Evolutionary conservation across 2,797 vertebrate species (phyloP).

Genomic region (Corythornis leucogaster): DNA sequence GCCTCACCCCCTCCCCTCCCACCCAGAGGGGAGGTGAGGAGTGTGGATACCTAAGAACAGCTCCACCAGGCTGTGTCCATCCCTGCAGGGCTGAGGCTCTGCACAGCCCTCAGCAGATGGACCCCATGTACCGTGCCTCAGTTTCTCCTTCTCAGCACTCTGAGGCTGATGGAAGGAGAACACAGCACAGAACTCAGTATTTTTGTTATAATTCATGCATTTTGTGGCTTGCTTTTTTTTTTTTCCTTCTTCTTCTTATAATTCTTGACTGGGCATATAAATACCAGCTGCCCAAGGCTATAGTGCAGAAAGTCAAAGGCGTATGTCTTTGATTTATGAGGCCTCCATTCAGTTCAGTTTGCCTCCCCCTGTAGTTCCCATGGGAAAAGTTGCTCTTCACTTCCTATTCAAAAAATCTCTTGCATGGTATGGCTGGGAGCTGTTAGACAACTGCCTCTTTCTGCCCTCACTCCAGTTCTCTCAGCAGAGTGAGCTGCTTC

Average conservation of each 20-base stretch:
- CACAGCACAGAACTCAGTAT: not conserved
- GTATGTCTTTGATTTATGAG: constrained; percentile 29
- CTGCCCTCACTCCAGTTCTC: not conserved
- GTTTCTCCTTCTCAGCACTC: not conserved
- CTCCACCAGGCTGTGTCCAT: not conserved
- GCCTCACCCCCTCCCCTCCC: not conserved
- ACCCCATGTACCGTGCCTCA: not conserved
- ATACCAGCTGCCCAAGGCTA: not conserved
- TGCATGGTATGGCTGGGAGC: not conserved
- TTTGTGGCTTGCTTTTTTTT: not conserved
- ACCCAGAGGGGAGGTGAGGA: not conserved
- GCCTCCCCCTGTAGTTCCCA: constrained; percentile 37
- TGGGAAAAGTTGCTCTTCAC: constrained; percentile 30
- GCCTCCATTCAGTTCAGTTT: constrained; percentile 6
- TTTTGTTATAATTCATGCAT: not conserved
- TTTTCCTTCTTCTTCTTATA: not conserved
- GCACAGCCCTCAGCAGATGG: not conserved
- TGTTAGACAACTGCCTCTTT: not conserved
- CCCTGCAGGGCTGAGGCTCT: not conserved
- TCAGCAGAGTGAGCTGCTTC: not conserved
- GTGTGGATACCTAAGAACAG: not conserved
- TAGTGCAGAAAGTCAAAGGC: not conserved
- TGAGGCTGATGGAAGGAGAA: not conserved
- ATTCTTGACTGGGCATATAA: not conserved
- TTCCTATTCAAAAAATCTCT: constrained; percentile 21